Percentiles rank a stretch among this genome's conserved stretches.
These are phyloP conservation scores for Aleadryas rufinucha DNA, from an alignment of 2,113 vertebrate species.

Conservation along the genomic window DNA sequence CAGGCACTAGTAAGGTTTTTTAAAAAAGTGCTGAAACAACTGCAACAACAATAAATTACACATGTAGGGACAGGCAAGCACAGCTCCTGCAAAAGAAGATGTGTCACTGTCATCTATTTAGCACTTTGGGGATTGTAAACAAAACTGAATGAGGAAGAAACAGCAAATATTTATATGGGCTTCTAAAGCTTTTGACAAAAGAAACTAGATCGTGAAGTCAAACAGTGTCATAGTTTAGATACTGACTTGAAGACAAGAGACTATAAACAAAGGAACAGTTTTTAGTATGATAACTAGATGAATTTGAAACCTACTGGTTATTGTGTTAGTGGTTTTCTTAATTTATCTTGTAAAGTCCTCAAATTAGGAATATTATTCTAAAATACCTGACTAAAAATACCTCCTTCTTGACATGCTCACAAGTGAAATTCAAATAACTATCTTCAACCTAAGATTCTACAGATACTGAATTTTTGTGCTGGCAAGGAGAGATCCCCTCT, in stretches of 20 bases:
- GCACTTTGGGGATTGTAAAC: constrained; percentile 33
- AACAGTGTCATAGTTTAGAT: background rate
- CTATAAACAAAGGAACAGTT: background rate
- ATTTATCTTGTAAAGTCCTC: background rate
- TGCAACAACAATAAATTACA: constrained; percentile 36
- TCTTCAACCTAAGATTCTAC: background rate
- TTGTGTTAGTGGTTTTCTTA: background rate
- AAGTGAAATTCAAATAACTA: background rate
- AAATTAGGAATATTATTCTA: background rate
- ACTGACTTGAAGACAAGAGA: background rate
- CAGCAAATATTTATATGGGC: constrained; percentile 36
- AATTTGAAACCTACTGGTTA: background rate
- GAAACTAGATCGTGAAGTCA: constrained; percentile 9
- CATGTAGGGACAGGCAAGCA: background rate
- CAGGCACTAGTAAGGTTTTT: background rate
- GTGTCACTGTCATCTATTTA: constrained; percentile 38
- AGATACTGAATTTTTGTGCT: background rate
- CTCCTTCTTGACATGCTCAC: background rate
- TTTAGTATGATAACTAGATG: background rate
- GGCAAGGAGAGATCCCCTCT: background rate
- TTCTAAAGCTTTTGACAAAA: constrained; percentile 40
- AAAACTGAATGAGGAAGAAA: constrained; percentile 24
- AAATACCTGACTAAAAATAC: background rate
- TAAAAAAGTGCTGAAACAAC: background rate
- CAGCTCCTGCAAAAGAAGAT: background rate